Evolutionary conservation across 2,113 vertebrate species (phyloP), one percentile per base, ranked within the genome.

Genomic region (Prionailurus viverrinus): DNA sequence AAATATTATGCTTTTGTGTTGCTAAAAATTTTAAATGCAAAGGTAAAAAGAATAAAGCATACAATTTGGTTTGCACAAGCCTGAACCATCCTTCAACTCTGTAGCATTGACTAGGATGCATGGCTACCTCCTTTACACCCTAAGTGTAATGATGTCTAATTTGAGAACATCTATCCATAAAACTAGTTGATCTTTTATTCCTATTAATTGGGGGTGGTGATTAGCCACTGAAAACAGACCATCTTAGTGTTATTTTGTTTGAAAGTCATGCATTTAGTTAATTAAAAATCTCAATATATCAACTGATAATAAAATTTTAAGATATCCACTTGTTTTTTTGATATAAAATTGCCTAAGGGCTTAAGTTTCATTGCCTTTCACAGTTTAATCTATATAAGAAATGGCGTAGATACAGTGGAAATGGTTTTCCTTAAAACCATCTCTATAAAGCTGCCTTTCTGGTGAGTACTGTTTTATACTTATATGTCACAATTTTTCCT

Each of bases 401-500:
- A 96, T 98, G 97, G 76, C 23, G 25, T 98, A 97, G 53, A 96
- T 89, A 92, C 89, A 96, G 48, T 97, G 95, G 91, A 90, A 97
- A 94, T 97, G 87, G 90, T 98, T 98, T 97, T 97, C 96, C 95
- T 96, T 97, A 94, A 98, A 98, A 97, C 96, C 84, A 96, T 97
- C 96, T 94, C 83, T 98, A 84, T 96, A 97, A 93, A 97, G 96
- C 95, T 95, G 96, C 90, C 55, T 93, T 97, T 92, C 95, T 97
- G 98, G 98, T 98, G 97, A 98, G 97, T 98, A 98, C 68, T 97
- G 31, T 79, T 94, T 97, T 97, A 89, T 79, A 79, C 79, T 95
- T 97, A 1, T 91, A 5, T 92, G 18, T 96, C n/a, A 66, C 14
- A 80, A 0, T 85, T 96, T 97, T 80, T 73, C 69, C 39, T 91